Evolutionary conservation across 2,797 vertebrate genomes (phyloP).

Genomic region (Florisuga fusca): DNA sequence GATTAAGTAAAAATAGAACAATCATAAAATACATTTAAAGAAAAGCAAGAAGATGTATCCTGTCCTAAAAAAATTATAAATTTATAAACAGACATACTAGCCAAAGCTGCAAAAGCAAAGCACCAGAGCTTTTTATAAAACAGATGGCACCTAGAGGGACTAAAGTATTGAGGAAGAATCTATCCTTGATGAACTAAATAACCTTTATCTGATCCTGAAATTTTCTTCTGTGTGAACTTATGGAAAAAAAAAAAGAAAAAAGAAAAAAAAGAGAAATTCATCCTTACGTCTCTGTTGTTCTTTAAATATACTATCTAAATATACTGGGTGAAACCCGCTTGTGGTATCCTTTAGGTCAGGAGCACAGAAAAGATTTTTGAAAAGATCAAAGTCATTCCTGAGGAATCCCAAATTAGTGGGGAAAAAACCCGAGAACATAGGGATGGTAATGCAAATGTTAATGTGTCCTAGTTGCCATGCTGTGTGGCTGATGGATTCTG

Average conservation of each 20-base stretch:
- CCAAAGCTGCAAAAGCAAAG: not conserved
- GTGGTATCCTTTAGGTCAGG: not conserved
- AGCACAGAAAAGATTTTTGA: not conserved
- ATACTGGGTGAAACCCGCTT: not conserved
- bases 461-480: not conserved
- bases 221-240: not conserved
- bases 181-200: not conserved
- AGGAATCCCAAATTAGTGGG: not conserved
- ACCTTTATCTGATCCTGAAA: not conserved
- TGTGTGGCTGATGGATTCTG: not conserved
- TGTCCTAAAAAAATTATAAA: not conserved
- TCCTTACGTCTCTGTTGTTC: not conserved
- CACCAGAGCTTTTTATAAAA: not conserved
- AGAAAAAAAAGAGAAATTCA: not conserved
- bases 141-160: not conserved
- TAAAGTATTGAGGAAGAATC: not conserved
- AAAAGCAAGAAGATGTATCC: not conserved
- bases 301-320: not conserved
- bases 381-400: not conserved
- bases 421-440: fast-evolving
- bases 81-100: not conserved
- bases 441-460: not conserved
- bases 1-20: not conserved
- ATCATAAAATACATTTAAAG: not conserved
- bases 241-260: fast-evolving